Percentiles rank a stretch among this genome's conserved stretches.
These are phyloP conservation scores for Elysia chlorotica DNA, from an alignment of 1,140 invertebrate genomes.

Conservation along the genomic window DNA sequence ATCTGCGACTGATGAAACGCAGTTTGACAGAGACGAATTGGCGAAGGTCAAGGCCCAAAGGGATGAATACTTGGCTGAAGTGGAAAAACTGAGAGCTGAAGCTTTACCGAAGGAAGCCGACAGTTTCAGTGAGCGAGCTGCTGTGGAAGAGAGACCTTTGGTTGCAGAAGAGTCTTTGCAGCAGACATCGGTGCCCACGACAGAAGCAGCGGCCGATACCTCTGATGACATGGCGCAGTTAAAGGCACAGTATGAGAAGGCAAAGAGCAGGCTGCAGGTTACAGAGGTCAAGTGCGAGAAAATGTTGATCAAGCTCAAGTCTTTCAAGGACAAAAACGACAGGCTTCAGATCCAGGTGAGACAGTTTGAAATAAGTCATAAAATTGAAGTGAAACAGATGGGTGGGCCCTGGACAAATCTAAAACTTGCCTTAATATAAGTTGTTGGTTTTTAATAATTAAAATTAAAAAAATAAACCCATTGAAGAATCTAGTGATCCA, in stretches of 20 bases:
- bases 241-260: constrained; percentile 34
- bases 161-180: constrained; percentile 8
- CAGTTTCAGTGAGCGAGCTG: background rate
- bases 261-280: constrained; percentile 36
- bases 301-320: constrained; percentile 55
- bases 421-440: no score
- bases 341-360: constrained; percentile 35
- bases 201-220: no score
- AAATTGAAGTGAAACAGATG: no score
- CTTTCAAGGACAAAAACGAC: constrained; percentile 58
- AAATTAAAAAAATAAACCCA: background rate
- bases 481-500: background rate
- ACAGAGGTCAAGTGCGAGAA: constrained; percentile 54
- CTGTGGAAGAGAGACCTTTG: constrained; percentile 23
- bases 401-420: no score
- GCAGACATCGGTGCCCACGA: no score
- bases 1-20: background rate
- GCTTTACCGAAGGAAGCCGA: background rate
- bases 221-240: constrained; percentile 14
- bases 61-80: background rate
- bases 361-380: no score
- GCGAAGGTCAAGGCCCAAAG: no score
- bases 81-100: constrained; percentile 14
- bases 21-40: no score
- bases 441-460: background rate